Percentiles rank a stretch among this genome's conserved stretches.
These are phyloP conservation scores for Setipinna tenuifilis DNA, from an alignment of 2,797 vertebrate species.

Conservation along the genomic window DNA sequence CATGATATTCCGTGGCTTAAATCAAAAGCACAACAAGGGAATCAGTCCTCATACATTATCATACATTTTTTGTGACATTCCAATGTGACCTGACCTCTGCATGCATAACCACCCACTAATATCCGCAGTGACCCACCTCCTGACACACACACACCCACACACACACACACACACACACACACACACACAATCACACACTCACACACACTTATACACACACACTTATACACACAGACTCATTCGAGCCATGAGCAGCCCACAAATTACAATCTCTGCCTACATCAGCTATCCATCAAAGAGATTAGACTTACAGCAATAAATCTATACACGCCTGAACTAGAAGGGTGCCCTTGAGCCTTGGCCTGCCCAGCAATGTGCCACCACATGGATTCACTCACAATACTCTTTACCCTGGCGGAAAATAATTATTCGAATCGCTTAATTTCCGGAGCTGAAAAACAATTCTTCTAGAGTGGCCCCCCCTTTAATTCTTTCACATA, in stretches of 20 bases:
- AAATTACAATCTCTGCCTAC: slow-evolving; percentile 21
- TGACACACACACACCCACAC: neutral
- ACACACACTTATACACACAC: slow-evolving; percentile 15
- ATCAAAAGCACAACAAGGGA: neutral
- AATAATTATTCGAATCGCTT: slow-evolving; percentile 5
- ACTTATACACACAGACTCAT: neutral
- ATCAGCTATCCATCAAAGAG: slow-evolving; percentile 25
- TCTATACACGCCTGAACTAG: neutral
- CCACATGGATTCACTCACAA: slow-evolving; percentile 11
- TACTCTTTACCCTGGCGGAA: neutral
- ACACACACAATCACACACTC: neutral
- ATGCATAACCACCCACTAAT: neutral
- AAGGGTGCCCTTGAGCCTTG: neutral
- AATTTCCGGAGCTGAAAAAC: neutral
- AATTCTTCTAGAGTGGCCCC: neutral
- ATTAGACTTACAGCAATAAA: slow-evolving; percentile 17
- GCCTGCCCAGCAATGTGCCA: neutral
- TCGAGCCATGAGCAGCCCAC: slow-evolving; percentile 12
- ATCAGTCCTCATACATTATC: neutral
- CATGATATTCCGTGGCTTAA: neutral
- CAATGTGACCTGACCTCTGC: neutral
- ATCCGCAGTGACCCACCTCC: neutral
- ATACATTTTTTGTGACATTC: neutral
- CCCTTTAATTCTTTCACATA: neutral
- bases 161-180: slow-evolving; percentile 3